Percentiles rank a stretch among this genome's conserved stretches.
These are phyloP conservation scores for Orcinus orca DNA, from an alignment of 2,113 vertebrate species.

Conservation along the genomic window DNA sequence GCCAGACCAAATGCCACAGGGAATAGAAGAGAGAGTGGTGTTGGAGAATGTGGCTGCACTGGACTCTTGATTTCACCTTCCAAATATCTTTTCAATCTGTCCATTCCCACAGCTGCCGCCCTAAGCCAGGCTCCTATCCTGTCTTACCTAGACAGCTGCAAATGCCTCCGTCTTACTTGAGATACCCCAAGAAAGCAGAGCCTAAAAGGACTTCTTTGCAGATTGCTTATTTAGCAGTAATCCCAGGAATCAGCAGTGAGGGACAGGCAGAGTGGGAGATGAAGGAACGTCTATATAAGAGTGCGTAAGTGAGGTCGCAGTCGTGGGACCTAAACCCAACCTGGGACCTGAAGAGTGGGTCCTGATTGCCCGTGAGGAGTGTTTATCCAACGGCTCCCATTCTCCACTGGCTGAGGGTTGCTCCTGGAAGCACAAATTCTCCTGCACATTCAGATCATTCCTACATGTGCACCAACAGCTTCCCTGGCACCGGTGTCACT, in stretches of 20 bases:
- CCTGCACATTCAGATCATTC: neutral
- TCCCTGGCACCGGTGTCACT: neutral
- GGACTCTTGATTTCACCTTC: neutral
- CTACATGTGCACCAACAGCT: neutral
- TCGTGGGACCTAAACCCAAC: neutral
- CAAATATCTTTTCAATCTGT: neutral
- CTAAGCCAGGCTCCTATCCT: neutral
- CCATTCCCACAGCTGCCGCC: neutral
- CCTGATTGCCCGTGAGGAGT: neutral
- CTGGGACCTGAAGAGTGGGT: neutral
- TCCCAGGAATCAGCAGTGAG: neutral
- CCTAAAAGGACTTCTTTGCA: neutral
- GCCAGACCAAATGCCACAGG: neutral
- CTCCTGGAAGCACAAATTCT: neutral
- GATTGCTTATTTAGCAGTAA: neutral
- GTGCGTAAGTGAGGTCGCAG: accelerated
- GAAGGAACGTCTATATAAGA: neutral
- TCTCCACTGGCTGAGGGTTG: neutral
- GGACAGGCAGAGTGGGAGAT: neutral
- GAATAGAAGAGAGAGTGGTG: neutral
- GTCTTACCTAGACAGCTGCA: neutral
- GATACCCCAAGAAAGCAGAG: neutral
- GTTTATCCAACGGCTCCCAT: too few species aligned
- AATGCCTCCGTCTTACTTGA: neutral
- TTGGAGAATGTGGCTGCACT: too few species aligned